Base-by-base conservation (phyloP, 2,888 invertebrate genomes). In the Cantharis rufa region DNA sequence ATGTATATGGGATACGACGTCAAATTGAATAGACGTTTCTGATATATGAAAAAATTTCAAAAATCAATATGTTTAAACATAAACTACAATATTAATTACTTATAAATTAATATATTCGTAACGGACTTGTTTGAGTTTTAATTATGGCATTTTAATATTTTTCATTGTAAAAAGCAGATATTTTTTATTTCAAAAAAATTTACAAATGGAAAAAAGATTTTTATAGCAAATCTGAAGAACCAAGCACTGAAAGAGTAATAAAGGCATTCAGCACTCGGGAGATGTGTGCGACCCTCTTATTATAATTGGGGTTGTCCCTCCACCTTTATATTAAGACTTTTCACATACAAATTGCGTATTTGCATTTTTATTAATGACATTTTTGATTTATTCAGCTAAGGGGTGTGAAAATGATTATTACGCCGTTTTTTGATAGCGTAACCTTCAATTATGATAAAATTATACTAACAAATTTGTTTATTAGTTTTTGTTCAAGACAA, bases 1-100 rank as follows among this genome's bases (percentile, higher is more conserved):
- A 71, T 69, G 74, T 71, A 77, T 48, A 74, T 74, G 7, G 48
- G n/a, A 48, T 48, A 48, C 48, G 48, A n/a, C 48, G 48, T 48
- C 69, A 71, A 71, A 72, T 77, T 62, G 18, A 48, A 63, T 69
- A 74, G 74, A 77, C 72, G 64, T 71, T 74, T 69, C 69, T 62
- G 10, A 63, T 74, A 70, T 48, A 69, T 69, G 72, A 68, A 69
- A 66, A 71, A n/a, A 48, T n/a, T 48, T 48, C n/a, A 4, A 48
- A 48, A 48, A 48, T 48, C 48, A 9, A 48, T 48, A 48, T 48
- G 48, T 48, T 13, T 48, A n/a, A 48, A 5, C 48, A 48, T n/a
- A 32, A 28, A 0, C 11, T 32, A 32, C 13, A 4, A 13, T 3
- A 32, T 4, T 4, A 32, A 13, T 32, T 28, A 13, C 0, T 11